Base-by-base conservation (phyloP, 2,113 vertebrate species). In the Ploceus nigricollis region DNA sequence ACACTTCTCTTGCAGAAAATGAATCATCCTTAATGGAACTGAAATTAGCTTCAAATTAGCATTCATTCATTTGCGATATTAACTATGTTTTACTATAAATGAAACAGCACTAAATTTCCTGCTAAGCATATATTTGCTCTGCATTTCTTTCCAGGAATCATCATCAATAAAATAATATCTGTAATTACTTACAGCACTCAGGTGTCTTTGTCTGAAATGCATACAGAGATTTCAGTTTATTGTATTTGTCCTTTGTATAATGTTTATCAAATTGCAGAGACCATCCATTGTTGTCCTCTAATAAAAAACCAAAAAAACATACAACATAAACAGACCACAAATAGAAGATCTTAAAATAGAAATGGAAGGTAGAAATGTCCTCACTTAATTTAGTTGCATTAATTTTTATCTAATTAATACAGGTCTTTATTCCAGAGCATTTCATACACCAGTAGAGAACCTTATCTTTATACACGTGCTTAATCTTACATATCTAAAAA, bases 231-330 rank as follows among this genome's bases (percentile, higher is more conserved):
- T 98, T 98, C 82, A 98, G 83, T 91, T 92, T 94, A 71, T 96
- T 90, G 83, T 98, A 98, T 56, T 68, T 96, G 70, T 94, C 93
- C 83, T 97, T 93, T 21, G 90, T 98, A 87, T 99, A 98, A 81
- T 98, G 98, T 84, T 98, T 99, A 96, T 99, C 99, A 50, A 99
- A 98, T 54, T 99, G 98, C 80, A 98, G 97, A 45, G 99, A 98
- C 99, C 99, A 99, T 85, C 99, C 99, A 37, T 98, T 99, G 96
- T 99, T 99, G 98, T 99, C 99, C 78, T 98, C 99, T 99, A 96
- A 86, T 94, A 93, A 92, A 97, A 20, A 25, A 27, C 1, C 5
- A 25, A 40, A 40, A 45, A 51, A 23, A 4, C 27, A 68, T 24
- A 69, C 21, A 76, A 31, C 10, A 54, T 30, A 54, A 76, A 54